Evolutionary conservation across 2,113 vertebrate species (phyloP), one percentile per base, ranked within the genome.

Genomic region (Odobenus rosmarus): DNA sequence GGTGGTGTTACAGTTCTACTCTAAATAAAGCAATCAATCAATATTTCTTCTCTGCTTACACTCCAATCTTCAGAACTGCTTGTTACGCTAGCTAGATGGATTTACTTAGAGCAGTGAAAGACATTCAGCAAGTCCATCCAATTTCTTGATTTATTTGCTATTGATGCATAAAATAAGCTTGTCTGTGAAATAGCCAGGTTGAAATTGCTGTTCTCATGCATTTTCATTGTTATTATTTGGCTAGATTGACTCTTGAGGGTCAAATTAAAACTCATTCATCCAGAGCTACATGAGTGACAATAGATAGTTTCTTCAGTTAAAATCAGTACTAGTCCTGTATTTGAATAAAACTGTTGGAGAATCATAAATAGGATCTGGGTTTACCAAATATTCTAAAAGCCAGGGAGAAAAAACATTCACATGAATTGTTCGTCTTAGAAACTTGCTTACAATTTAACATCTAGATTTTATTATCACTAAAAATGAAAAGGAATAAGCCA

Each of bases 131-230:
- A 98, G 98, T 98, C 98, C 98, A 98, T 98, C 98, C 98, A 98
- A 98, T 99, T 98, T 98, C 98, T 98, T 99, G 99, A 99, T 99
- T 99, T 99, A 99, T 99, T 98, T 99, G 98, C 97, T 98, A 99
- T 98, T 98, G 98, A 99, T 99, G 99, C 99, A 99, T 99, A 99
- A 99, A 99, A 99, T 99, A 99, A 98, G 99, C 98, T 98, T 99
- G 98, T 99, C 98, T 99, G 98, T 99, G 98, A 99, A 99, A 99
- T 96, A 98, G 95, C 98, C 98, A 97, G 96, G 98, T 98, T 99
- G 98, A 98, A 99, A 99, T 99, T 98, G 99, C 98, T 98, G 98
- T 98, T 98, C 98, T 98, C 98, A 98, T 99, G 98, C 99, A 99
- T 99, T 99, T 99, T 99, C 99, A 99, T 98, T 99, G 98, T 99